Conservation (phyloP, 2,113 vertebrate species). For the Benitochromis conjunctus region DNA sequence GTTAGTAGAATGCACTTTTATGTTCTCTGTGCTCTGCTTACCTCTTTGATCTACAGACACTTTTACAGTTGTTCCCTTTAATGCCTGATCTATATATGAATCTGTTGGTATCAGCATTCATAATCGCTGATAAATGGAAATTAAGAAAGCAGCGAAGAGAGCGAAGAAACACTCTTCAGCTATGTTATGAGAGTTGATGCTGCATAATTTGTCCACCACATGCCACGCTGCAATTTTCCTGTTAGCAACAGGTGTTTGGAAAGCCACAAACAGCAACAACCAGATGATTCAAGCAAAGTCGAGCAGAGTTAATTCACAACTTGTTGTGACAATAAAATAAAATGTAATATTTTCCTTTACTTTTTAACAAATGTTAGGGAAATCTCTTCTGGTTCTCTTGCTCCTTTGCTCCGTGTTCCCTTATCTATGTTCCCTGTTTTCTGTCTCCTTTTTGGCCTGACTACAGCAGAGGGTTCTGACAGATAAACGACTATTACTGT, state of each 20-base stretch:
- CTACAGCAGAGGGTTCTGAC: background rate
- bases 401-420: background rate
- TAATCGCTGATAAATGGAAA: background rate
- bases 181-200: background rate
- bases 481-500: constrained; percentile 39
- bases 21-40: background rate
- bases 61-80: background rate
- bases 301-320: background rate
- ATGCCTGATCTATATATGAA: background rate
- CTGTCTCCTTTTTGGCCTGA: background rate
- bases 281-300: background rate
- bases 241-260: background rate
- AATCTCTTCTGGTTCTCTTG: background rate
- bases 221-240: background rate
- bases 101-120: background rate
- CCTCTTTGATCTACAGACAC: background rate
- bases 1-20: background rate
- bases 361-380: background rate
- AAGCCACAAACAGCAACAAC: background rate
- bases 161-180: background rate
- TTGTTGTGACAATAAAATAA: background rate
- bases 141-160: background rate
- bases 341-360: background rate
- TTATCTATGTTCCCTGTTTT: background rate
- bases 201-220: background rate